Conservation (phyloP, 1,140 invertebrate genomes). For the Brachionus calyciflorus region DNA sequence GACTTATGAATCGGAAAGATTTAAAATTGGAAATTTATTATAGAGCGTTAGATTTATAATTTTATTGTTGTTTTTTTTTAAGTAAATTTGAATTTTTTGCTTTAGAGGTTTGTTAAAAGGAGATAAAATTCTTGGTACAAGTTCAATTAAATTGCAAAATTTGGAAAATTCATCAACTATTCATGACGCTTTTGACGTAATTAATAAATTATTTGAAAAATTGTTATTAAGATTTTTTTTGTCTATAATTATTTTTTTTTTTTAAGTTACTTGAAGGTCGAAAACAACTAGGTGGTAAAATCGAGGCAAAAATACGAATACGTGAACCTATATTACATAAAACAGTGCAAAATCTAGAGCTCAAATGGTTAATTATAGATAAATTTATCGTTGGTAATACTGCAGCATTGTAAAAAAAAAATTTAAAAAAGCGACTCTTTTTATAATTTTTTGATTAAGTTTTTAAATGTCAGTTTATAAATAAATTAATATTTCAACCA, state of each 20-base stretch:
- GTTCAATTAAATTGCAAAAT: conserved; percentile 74
- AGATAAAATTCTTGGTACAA: conserved; percentile 77
- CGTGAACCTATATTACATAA: conserved; percentile 83
- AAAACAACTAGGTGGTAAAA: conserved; percentile 78
- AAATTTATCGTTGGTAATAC: conserved; percentile 52
- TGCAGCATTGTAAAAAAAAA: not conserved
- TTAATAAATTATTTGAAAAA: too few relatives aligned
- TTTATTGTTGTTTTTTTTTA: too few relatives aligned
- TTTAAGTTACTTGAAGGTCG: conserved; percentile 76
- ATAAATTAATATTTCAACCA: not conserved
- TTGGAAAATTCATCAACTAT: conserved; percentile 78
- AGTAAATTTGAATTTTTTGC: too few relatives aligned
- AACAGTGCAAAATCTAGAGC: conserved; percentile 81
- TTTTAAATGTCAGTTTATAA: not conserved
- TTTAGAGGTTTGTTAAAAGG: conserved; percentile 73
- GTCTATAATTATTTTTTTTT: conserved; percentile 49
- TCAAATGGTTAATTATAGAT: conserved; percentile 82
- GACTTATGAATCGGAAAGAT: conserved; percentile 68
- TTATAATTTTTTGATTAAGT: too few relatives aligned
- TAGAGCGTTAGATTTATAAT: conserved; percentile 44
- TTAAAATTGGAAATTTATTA: conserved; percentile 47
- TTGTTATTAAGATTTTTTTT: too few relatives aligned
- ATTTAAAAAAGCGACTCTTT: too few relatives aligned
- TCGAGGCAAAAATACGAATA: conserved; percentile 85
- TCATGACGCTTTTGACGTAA: conserved; percentile 84